Evolutionary conservation across 2,888 invertebrate genomes (phyloP).

Genomic region (Epistrophe eligans): DNA sequence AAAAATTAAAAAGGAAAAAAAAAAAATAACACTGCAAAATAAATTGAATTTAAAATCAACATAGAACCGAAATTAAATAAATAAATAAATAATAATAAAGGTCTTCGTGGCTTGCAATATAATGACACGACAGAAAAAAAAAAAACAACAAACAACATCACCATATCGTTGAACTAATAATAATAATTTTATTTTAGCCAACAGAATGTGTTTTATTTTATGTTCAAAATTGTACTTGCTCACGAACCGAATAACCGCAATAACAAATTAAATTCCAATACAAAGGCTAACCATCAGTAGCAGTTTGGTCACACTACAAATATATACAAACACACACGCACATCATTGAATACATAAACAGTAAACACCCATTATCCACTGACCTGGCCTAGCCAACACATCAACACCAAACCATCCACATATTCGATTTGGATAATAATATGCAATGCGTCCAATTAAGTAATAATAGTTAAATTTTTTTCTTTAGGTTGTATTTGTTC

Average conservation of each 20-base stretch:
- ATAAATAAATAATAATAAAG: slow-evolving; percentile 6
- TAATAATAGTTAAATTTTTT: slow-evolving; percentile 53
- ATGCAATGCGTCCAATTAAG: slow-evolving; percentile 66
- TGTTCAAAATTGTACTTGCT: slow-evolving; percentile 28
- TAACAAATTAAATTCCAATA: slow-evolving; percentile 72
- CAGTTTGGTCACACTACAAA: slow-evolving; percentile 19
- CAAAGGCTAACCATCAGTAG: slow-evolving; percentile 36
- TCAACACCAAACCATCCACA: background rate
- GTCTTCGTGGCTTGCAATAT: background rate
- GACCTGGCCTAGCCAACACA: background rate
- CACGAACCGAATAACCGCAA: slow-evolving; percentile 61
- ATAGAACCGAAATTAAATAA: background rate
- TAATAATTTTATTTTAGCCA: slow-evolving; percentile 25
- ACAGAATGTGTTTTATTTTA: slow-evolving; percentile 16
- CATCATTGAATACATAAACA: background rate
- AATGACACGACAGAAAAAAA: background rate
- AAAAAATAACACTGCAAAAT: background rate
- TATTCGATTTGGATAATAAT: slow-evolving; percentile 22
- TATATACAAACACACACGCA: slow-evolving; percentile 17
- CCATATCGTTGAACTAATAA: slow-evolving; percentile 16
- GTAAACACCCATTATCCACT: background rate
- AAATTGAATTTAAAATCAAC: slow-evolving; percentile 9
- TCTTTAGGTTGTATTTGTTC: background rate
- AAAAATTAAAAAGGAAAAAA: too few species aligned
- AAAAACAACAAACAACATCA: slow-evolving; percentile 3